A percentile compares a stretch with the other conserved stretches of the same genome.
phyloP scores from a whole-genome alignment of 2,888 invertebrate genomes.

The Tiliacea aurago region DNA sequence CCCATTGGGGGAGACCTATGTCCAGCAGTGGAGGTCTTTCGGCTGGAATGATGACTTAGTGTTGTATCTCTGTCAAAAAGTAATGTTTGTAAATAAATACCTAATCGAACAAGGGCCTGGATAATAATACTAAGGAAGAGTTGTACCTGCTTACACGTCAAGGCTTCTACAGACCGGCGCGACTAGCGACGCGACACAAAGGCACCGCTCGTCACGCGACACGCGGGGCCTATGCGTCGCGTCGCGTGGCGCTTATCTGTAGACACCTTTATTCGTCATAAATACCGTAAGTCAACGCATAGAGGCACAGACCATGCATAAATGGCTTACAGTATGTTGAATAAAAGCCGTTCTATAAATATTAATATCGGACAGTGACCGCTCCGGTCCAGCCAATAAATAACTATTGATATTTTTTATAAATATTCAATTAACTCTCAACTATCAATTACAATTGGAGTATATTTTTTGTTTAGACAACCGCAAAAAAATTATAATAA shows the following conservation, averaged over 20 bases:
- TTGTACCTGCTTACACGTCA: neutral
- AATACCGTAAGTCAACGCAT: neutral
- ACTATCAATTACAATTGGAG: constrained; percentile 65
- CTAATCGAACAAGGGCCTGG: neutral
- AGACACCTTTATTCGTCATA: neutral
- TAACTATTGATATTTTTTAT: constrained; percentile 53
- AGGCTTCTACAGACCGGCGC: too few species aligned
- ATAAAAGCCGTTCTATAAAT: constrained; percentile 41
- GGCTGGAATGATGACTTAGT: too few species aligned
- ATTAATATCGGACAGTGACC: constrained; percentile 49
- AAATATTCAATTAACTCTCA: constrained; percentile 61
- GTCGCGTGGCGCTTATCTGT: too few species aligned
- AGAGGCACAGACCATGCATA: neutral
- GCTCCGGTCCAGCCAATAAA: constrained; percentile 39
- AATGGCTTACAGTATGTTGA: constrained; percentile 1
- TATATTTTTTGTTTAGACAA: constrained; percentile 53
- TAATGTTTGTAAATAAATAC: neutral
- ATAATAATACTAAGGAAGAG: neutral
- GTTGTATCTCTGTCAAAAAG: neutral
- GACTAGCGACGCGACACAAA: too few species aligned
- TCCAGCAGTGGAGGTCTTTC: too few species aligned
- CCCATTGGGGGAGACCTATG: too few species aligned
- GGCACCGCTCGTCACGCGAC: too few species aligned
- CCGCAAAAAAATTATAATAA: constrained; percentile 50
- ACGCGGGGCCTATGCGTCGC: too few species aligned